These are phyloP conservation scores for Tachypleus tridentatus DNA, from an alignment of 1,140 invertebrate species.

Conservation along the genomic window DNA sequence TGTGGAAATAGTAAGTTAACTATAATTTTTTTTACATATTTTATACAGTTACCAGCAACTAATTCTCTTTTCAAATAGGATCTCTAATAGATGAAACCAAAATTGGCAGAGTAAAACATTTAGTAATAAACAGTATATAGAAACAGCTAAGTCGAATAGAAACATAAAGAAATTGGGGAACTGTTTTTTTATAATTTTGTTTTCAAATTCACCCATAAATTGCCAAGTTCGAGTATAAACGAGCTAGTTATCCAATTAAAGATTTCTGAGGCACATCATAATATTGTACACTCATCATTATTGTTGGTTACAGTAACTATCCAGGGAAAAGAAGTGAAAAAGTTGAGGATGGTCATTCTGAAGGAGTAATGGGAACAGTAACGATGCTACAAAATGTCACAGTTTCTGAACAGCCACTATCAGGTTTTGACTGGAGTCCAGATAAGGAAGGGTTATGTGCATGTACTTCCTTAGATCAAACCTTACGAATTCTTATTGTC, in stretches of 20 bases:
- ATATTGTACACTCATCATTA: not conserved
- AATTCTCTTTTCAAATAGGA: too few species aligned
- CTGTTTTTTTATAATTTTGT: too few species aligned
- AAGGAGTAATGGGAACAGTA: constrained; percentile 62
- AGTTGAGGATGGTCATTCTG: constrained; percentile 51
- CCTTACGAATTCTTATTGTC: constrained; percentile 69
- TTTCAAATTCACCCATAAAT: too few species aligned
- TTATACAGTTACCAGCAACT: too few species aligned
- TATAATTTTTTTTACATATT: not conserved
- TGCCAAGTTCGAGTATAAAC: too few species aligned
- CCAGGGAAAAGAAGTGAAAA: constrained; percentile 56
- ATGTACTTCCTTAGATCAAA: constrained; percentile 85
- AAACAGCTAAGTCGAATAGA: too few species aligned
- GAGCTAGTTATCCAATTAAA: too few species aligned
- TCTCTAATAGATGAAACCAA: too few species aligned
- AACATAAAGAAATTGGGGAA: too few species aligned
- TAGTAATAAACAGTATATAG: too few species aligned
- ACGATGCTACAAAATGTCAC: constrained; percentile 62
- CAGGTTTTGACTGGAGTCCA: constrained; percentile 77
- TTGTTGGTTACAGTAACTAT: constrained; percentile 53
- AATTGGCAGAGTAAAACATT: too few species aligned
- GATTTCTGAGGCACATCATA: too few species aligned
- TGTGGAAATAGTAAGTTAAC: constrained; percentile 80
- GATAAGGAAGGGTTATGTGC: constrained; percentile 79
- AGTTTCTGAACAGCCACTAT: constrained; percentile 76